Base-by-base conservation (phyloP, 2,888 invertebrate species). In the Lycophotia porphyrea region DNA sequence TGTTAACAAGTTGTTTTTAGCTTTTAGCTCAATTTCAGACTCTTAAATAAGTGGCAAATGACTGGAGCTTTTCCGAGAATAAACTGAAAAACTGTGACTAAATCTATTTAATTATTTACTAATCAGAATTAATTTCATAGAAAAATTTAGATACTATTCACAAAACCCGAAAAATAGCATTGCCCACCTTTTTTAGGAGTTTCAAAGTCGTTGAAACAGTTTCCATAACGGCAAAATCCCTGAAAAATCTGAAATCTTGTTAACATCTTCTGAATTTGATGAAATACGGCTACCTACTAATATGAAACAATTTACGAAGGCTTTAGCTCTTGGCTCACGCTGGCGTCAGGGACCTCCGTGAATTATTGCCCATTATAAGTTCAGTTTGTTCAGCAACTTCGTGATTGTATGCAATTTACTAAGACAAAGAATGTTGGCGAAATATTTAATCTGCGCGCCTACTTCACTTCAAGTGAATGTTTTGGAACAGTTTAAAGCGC, bases 381-480 rank as follows among this genome's bases (percentile, higher is more conserved):
- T 74, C 61, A 75, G 80, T 80, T 82, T 71, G 67, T 78, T 73
- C 52, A 73, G 74, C n/a, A 67, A 77, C 70, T 81, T 74, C 65
- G 79, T 78, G 77, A 86, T 87, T 85, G 85, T 82, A 86, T 77
- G 82, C 86, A 85, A 87, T 82, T 81, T 83, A 78, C 71, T 80
- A 72, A 87, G 84, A 87, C 85, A 86, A 85, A 77, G 88, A 86
- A 87, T 87, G 79, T 80, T 49, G 80, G 77, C 71, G 84, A 82
- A 90, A 90, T 90, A 88, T 88, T 90, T 89, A 89, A 89, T 88
- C 80, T 80, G 76, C 72, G 74, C 80, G 82, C 84, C 82, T 86
- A 82, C 58, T 78, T 68, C 75, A 60, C 75, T 84, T 67, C 66
- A 67, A 66, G 76, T 65, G 75, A 58, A 69, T 27, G 42, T 70